phyloP scores from a whole-genome alignment of 2,113 vertebrate species.

The Pseudopipra pipra region DNA sequence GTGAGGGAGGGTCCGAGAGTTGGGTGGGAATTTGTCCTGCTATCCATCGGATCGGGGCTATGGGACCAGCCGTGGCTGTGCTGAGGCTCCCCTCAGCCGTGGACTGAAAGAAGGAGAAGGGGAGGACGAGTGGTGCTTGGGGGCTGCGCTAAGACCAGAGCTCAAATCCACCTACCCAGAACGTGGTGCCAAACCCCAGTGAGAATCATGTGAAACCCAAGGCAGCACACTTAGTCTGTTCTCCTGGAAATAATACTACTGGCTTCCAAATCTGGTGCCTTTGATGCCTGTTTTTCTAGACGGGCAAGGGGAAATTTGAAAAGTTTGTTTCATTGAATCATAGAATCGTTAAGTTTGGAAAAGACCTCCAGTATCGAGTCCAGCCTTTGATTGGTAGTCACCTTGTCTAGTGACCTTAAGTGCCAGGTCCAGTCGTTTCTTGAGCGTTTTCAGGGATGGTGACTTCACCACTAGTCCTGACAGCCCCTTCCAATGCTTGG shows the following conservation, averaged over 20 bases:
- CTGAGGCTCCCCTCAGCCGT: fast-evolving
- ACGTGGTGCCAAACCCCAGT: too few species aligned
- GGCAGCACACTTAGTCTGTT: neutral
- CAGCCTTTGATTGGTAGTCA: fast-evolving
- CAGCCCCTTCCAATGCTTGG: too few species aligned
- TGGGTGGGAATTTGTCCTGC: fast-evolving
- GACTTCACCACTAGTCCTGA: neutral
- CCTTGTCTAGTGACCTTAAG: neutral
- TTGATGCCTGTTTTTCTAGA: neutral
- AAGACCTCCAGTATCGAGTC: neutral
- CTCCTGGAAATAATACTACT: neutral
- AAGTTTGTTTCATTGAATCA: neutral
- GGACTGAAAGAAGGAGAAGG: fast-evolving
- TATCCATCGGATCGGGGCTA: fast-evolving
- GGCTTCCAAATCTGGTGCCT: neutral
- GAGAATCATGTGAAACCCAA: neutral
- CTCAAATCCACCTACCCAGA: too few species aligned
- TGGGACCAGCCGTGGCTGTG: fast-evolving
- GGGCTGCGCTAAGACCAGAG: fast-evolving
- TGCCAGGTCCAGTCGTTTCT: fast-evolving
- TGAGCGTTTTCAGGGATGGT: neutral
- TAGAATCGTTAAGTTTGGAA: neutral
- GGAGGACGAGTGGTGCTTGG: fast-evolving
- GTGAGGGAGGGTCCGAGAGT: fast-evolving
- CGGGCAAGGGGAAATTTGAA: neutral